These are phyloP conservation scores for Heloderma charlesbogerti DNA, from an alignment of 2,113 vertebrate genomes.

Conservation along the genomic window DNA sequence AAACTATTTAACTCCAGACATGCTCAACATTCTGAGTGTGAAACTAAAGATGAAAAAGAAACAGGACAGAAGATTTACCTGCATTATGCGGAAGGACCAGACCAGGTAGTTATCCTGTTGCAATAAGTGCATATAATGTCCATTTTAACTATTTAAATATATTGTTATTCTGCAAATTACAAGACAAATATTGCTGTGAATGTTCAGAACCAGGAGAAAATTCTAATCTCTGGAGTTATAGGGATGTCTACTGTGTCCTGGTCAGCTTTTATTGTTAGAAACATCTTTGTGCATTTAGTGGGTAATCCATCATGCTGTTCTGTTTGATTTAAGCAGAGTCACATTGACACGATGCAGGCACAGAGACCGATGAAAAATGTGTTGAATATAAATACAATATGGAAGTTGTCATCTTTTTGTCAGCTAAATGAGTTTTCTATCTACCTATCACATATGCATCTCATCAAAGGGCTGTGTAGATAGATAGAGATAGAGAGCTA, in stretches of 20 bases:
- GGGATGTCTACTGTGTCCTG: not conserved
- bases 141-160: not conserved
- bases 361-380: not conserved
- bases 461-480: too few relatives aligned
- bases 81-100: not conserved
- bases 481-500: too few relatives aligned
- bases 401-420: not conserved
- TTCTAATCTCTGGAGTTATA: not conserved
- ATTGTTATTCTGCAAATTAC: not conserved
- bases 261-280: not conserved
- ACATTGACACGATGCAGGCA: not conserved
- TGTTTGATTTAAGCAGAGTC: not conserved
- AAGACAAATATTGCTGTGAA: not conserved
- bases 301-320: not conserved
- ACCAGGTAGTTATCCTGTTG: not conserved
- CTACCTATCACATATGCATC: too few relatives aligned
- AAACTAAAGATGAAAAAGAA: not conserved
- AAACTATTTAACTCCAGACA: slow-evolving; percentile 4
- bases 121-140: not conserved
- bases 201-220: not conserved
- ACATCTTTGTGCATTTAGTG: not conserved
- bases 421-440: not conserved
- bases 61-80: not conserved
- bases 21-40: not conserved
- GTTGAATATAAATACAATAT: not conserved